A percentile compares a stretch with the other conserved stretches of the same genome.
These are phyloP conservation scores for Galeruca laticollis DNA, from an alignment of 2,888 invertebrate genomes.

Conservation along the genomic window DNA sequence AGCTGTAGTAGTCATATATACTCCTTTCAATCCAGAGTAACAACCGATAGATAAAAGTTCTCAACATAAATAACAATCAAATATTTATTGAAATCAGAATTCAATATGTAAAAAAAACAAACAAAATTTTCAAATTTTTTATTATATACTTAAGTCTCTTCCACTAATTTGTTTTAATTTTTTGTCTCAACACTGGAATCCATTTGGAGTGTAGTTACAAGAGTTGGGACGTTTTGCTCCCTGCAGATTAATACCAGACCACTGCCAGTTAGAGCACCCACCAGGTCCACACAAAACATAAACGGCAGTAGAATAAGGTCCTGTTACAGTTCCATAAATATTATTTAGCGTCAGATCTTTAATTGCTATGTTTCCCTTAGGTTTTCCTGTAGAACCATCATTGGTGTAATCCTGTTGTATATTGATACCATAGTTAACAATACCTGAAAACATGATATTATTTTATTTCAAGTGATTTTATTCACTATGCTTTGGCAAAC, in stretches of 20 bases:
- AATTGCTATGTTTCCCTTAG: slow-evolving; percentile 27
- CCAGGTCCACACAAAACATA: slow-evolving; percentile 27
- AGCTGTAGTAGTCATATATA: too few species aligned
- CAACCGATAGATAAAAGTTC: too few species aligned
- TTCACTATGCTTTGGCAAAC: too few species aligned
- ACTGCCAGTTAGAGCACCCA: slow-evolving; percentile 23
- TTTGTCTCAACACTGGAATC: slow-evolving; percentile 23
- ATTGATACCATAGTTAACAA: slow-evolving; percentile 25
- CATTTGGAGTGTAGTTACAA: slow-evolving; percentile 24
- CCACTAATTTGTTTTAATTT: too few species aligned
- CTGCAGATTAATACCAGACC: slow-evolving; percentile 5
- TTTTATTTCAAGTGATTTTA: too few species aligned
- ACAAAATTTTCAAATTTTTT: not conserved
- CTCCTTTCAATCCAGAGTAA: too few species aligned
- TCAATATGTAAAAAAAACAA: not conserved
- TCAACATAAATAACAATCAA: too few species aligned
- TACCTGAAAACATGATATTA: slow-evolving; percentile 20
- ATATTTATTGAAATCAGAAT: too few species aligned
- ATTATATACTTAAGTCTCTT: too few species aligned
- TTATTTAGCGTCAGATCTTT: slow-evolving; percentile 9
- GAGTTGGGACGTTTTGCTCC: slow-evolving; percentile 9
- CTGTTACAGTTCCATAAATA: slow-evolving; percentile 23
- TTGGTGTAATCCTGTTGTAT: slow-evolving; percentile 37
- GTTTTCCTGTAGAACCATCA: slow-evolving; percentile 20
- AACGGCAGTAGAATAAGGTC: slow-evolving; percentile 5